phyloP scores from a whole-genome alignment of 2,797 vertebrate genomes.

The Leuciscus waleckii region DNA sequence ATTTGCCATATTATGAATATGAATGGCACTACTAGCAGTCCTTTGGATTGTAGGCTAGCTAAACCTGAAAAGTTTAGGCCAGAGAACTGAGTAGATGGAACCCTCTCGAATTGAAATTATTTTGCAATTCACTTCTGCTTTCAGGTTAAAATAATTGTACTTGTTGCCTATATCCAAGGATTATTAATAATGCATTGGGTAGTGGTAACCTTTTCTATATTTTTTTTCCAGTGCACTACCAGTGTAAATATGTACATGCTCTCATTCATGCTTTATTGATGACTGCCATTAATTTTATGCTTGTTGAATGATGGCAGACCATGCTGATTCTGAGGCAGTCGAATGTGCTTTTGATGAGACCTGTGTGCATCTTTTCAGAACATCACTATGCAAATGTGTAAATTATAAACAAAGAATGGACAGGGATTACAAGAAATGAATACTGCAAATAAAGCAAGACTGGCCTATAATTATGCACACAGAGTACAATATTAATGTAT shows the following conservation, averaged over 20 bases:
- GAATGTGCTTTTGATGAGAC: neutral
- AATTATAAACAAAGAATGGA: neutral
- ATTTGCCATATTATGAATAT: slow-evolving; percentile 7
- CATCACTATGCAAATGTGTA: neutral
- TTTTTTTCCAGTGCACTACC: slow-evolving; percentile 23
- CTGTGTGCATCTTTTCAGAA: neutral
- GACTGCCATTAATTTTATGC: slow-evolving; percentile 52
- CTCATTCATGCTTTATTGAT: slow-evolving; percentile 58
- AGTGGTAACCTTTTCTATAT: slow-evolving; percentile 10
- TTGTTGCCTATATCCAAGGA: neutral
- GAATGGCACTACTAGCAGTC: neutral
- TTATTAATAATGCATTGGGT: slow-evolving; percentile 51
- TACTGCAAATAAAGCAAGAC: neutral
- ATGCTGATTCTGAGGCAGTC: neutral
- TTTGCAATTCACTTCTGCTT: slow-evolving; percentile 8
- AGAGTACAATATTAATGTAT: neutral
- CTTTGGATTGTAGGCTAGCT: neutral
- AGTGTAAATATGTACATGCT: slow-evolving; percentile 35
- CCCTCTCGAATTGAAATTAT: neutral
- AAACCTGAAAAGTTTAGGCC: neutral
- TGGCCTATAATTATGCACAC: neutral
- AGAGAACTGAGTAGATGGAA: neutral
- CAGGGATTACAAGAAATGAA: neutral
- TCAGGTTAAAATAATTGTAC: slow-evolving; percentile 15
- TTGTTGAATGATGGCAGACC: slow-evolving; percentile 52